Evolutionary conservation across 2,113 vertebrate species (phyloP).

Genomic region (Nipponia nippon): DNA sequence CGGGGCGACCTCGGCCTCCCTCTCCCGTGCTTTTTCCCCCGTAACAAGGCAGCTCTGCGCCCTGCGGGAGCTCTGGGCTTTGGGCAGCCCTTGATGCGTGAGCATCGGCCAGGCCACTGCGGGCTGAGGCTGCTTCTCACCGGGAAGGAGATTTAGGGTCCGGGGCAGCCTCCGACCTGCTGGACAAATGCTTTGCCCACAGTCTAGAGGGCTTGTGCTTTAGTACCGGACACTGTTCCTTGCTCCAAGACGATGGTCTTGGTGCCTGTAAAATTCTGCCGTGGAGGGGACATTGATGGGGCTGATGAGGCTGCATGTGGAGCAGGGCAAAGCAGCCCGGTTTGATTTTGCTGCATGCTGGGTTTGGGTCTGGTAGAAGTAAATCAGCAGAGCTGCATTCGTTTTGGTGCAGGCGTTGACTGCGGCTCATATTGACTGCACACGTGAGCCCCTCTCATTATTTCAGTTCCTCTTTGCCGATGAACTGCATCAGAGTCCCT

Average conservation of each 20-base stretch:
- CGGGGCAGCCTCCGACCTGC: too few relatives aligned
- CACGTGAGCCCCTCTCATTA: background rate
- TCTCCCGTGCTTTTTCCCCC: accelerated
- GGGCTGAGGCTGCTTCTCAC: background rate
- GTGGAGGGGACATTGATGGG: accelerated
- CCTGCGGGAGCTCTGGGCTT: background rate
- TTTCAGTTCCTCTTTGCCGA: background rate
- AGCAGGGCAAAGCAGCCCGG: background rate
- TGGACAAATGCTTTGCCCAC: accelerated
- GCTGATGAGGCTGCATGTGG: accelerated
- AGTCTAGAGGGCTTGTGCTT: background rate
- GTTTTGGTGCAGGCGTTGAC: accelerated
- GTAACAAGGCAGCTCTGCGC: accelerated
- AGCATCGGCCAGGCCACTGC: accelerated
- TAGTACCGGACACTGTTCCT: too few relatives aligned
- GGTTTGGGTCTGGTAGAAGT: background rate
- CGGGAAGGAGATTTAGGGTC: background rate
- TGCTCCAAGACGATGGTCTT: accelerated
- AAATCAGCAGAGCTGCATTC: accelerated
- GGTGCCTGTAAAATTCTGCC: background rate
- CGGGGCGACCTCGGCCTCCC: accelerated
- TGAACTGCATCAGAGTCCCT: background rate
- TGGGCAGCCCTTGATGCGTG: background rate
- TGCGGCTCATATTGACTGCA: accelerated
- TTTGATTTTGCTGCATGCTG: background rate